Conservation (phyloP, 2,888 invertebrate genomes). For the Polylopha cassiicola region DNA sequence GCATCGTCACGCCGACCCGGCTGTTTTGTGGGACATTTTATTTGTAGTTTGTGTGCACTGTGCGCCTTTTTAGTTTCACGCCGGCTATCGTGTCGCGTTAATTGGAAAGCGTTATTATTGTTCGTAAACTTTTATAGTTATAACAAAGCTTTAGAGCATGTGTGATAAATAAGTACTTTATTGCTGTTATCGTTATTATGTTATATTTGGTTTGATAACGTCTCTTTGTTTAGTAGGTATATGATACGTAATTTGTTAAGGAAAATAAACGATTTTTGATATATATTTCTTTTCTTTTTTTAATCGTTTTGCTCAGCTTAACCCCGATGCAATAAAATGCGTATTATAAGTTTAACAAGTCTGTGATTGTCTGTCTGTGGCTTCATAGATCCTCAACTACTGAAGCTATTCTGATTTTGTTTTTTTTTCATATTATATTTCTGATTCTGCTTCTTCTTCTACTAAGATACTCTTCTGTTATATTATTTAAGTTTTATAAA, state of each 20-base stretch:
- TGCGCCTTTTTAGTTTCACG: slow-evolving; percentile 11
- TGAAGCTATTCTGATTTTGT: no score
- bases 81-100: slow-evolving; percentile 11
- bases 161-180: slow-evolving; percentile 11
- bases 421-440: no score
- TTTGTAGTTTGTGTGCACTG: slow-evolving; percentile 5
- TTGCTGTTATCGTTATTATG: not conserved
- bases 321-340: no score
- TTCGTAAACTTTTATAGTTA: slow-evolving; percentile 7
- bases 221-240: no score
- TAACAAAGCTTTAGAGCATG: slow-evolving; percentile 11
- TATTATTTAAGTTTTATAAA: no score
- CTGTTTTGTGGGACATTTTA: slow-evolving; percentile 6
- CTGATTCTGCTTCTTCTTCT: no score
- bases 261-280: not conserved
- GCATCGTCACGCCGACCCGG: slow-evolving; percentile 21
- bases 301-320: no score
- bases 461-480: no score
- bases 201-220: not conserved
- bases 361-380: no score
- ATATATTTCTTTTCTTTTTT: no score
- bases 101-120: slow-evolving; percentile 18
- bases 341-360: no score
- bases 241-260: slow-evolving; percentile 1
- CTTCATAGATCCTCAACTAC: no score